Percentiles rank a stretch among this genome's conserved stretches.
These are phyloP conservation scores for Buathra laborator DNA, from an alignment of 2,888 invertebrate species.

Conservation along the genomic window DNA sequence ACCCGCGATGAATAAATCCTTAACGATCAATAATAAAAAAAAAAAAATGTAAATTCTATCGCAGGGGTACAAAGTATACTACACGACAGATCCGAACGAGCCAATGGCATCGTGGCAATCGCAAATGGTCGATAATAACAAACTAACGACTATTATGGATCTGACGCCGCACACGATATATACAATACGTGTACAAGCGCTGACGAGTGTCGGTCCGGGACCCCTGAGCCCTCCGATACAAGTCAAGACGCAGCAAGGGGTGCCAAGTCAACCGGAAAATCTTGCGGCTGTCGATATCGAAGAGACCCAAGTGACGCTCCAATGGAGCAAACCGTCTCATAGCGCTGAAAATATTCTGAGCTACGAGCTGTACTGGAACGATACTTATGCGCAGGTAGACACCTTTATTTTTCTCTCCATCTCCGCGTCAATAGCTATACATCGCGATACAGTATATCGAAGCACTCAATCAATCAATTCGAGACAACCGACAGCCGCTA, in stretches of 20 bases:
- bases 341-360: slow-evolving; percentile 97
- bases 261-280: slow-evolving; percentile 98
- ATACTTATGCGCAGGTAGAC: slow-evolving; percentile 93
- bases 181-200: slow-evolving; percentile 97
- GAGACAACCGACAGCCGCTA: slow-evolving; percentile 56
- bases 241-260: slow-evolving; percentile 99
- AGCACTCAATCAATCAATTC: slow-evolving; percentile 66
- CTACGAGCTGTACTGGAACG: slow-evolving; percentile 99
- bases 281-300: slow-evolving; percentile 94
- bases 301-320: slow-evolving; percentile 95
- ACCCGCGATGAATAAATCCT: too few relatives aligned
- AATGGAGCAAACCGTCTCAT: slow-evolving; percentile 97
- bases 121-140: slow-evolving; percentile 97
- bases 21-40: too few relatives aligned
- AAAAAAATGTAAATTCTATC: slow-evolving; percentile 32
- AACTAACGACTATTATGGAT: slow-evolving; percentile 96
- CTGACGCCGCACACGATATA: slow-evolving; percentile 96
- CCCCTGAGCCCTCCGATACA: slow-evolving; percentile 98
- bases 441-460: slow-evolving; percentile 13
- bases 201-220: slow-evolving; percentile 97
- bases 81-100: slow-evolving; percentile 95
- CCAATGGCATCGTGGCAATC: slow-evolving; percentile 96
- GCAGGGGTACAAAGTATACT: slow-evolving; percentile 99
- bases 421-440: not conserved
- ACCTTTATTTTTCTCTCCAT: slow-evolving; percentile 11